A percentile compares a stretch with the other conserved stretches of the same genome.
phyloP scores from a whole-genome alignment of 1,140 invertebrate genomes.

The Cryptotermes secundus region DNA sequence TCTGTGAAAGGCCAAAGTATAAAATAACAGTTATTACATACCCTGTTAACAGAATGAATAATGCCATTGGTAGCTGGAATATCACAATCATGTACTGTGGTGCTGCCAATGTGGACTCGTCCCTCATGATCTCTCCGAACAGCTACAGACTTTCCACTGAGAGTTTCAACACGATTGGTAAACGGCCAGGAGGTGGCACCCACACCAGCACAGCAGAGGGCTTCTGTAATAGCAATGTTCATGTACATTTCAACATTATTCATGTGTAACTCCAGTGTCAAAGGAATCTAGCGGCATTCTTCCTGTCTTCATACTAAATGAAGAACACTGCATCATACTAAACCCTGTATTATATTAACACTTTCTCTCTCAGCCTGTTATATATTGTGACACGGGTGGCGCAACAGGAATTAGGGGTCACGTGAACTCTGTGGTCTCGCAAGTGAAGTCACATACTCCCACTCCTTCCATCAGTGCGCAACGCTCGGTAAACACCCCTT shows the following conservation, averaged over 20 bases:
- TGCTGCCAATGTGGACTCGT: constrained; percentile 55
- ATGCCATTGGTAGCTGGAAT: constrained; percentile 60
- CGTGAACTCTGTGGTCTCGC: too few relatives aligned
- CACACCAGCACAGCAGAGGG: constrained; percentile 61
- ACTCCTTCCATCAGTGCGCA: too few relatives aligned
- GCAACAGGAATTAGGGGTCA: too few relatives aligned
- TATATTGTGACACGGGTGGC: too few relatives aligned
- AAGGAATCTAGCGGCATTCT: too few relatives aligned
- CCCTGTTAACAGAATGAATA: constrained; percentile 58
- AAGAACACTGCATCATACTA: too few relatives aligned
- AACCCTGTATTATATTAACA: too few relatives aligned
- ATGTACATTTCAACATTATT: constrained; percentile 28
- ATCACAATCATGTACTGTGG: constrained; percentile 58
- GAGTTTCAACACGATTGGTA: constrained; percentile 52
- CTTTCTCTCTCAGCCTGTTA: too few relatives aligned
- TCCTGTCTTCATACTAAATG: too few relatives aligned
- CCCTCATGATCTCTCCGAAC: constrained; percentile 51
- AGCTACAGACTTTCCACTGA: constrained; percentile 48
- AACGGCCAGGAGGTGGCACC: constrained; percentile 56
- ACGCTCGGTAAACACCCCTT: too few relatives aligned
- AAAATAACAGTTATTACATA: constrained; percentile 37
- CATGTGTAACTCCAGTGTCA: constrained; percentile 23
- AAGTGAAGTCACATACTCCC: too few relatives aligned
- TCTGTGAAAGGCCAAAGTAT: too few relatives aligned
- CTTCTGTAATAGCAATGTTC: constrained; percentile 47